These are phyloP conservation scores for Phainopepla nitens DNA, from an alignment of 2,113 vertebrate species.

Conservation along the genomic window DNA sequence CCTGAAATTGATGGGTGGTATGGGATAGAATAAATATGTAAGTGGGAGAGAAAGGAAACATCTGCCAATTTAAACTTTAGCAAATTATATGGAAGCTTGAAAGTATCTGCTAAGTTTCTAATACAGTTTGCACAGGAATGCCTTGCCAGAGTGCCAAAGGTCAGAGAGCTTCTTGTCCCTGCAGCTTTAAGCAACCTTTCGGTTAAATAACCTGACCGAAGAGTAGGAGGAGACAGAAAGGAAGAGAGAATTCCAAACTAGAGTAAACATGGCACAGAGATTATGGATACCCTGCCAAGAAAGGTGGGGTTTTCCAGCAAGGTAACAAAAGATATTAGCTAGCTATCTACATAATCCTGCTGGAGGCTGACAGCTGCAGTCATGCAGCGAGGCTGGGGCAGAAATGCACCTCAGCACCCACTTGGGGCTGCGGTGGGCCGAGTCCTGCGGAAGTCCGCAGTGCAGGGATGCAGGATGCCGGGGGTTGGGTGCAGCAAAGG, in stretches of 20 bases:
- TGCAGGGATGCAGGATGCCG: not conserved
- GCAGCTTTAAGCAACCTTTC: slow-evolving; percentile 6
- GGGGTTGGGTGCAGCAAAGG: not conserved
- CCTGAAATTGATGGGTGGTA: slow-evolving; percentile 27
- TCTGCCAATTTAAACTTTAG: slow-evolving; percentile 47
- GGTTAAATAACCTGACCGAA: not conserved
- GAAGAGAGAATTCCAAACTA: slow-evolving; percentile 39
- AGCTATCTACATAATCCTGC: not conserved
- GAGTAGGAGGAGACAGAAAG: not conserved
- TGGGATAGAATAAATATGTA: slow-evolving; percentile 32
- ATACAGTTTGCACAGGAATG: not conserved
- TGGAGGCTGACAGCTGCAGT: not conserved
- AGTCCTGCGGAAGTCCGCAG: not conserved
- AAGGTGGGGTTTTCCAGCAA: slow-evolving; percentile 48
- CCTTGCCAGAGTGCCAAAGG: not conserved
- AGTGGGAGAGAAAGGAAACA: slow-evolving; percentile 43
- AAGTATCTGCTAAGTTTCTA: slow-evolving; percentile 32
- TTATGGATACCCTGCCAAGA: slow-evolving; percentile 11
- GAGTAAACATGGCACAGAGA: slow-evolving; percentile 10
- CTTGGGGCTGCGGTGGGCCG: not conserved
- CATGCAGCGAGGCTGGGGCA: not conserved
- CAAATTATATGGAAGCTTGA: slow-evolving; percentile 21
- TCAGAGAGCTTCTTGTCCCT: not conserved
- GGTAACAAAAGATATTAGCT: slow-evolving; percentile 1
- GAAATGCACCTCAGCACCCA: not conserved